Base-by-base conservation (phyloP, 53 echinoderm and acorn worm species). In the Crossaster papposus region DNA sequence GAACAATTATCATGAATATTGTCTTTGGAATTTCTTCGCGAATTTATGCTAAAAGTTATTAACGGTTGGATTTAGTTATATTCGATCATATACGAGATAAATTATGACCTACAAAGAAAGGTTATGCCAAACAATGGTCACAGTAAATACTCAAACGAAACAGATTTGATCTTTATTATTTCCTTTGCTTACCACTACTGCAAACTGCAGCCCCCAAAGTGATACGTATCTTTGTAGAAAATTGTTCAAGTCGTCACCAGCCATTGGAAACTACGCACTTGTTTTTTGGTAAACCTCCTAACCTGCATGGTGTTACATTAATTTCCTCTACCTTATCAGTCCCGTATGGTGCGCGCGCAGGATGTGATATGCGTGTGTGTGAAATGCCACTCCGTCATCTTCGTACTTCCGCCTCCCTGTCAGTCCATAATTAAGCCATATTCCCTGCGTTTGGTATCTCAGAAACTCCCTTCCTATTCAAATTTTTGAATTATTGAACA, bases 381-480 rank as follows among this genome's bases (percentile, higher is more conserved):
- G 36, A 78, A 78, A 78, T 26, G 20, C 17, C 78, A 78, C 78
- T 78, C 51, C 26, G 23, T 78, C 50, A 34, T 78, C 51, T 51
- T 78, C 23, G 50, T 51, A 51, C 78, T 50, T 51, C 26, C 50
- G 18, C 24, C 23, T 4, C 7, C 28, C 80, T 30, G 80, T 31
- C 80, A 31, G 54, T 58, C 62, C 12, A 58, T 58, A 55, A 80
- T 80, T 58, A 68, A 64, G 38, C 50, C 70, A 26, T 62, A n/a
- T 17, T 4, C 32, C 22, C 15, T 78, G 14, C 78, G 78, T 78
- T 51, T 51, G 78, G 78, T 78, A 20, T 83, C 38, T 83, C 28
- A 70, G 83, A 70, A 72, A 85, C 54, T 76, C 62, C 55, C 76
- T 75, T 77, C 62, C 87, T 76, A 12, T 82, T 65, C 65, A 55